Conservation (phyloP, 2,888 invertebrate species). For the Lysandra coridon region DNA sequence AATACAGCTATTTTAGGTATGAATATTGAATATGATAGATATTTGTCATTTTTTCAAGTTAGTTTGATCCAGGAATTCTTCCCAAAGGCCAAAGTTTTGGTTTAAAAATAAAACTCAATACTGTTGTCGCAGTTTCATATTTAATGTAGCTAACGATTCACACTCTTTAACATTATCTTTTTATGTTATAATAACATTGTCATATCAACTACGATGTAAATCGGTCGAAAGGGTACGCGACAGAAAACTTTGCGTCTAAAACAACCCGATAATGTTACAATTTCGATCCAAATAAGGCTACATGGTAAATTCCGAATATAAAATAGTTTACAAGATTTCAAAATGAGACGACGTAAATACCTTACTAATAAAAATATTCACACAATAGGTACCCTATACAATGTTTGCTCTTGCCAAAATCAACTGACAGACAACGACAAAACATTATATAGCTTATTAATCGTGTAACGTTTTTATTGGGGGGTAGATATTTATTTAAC, state of each 20-base stretch:
- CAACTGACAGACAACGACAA: too few species aligned
- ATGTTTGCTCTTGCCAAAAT: too few species aligned
- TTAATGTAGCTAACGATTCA: slow-evolving; percentile 52
- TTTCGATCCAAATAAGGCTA: slow-evolving; percentile 15
- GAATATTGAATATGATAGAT: too few species aligned
- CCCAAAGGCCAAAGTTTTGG: neutral
- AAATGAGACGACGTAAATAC: neutral
- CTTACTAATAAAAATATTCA: neutral
- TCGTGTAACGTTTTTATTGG: neutral
- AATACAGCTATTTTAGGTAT: too few species aligned
- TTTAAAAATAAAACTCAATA: slow-evolving; percentile 26
- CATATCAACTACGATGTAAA: slow-evolving; percentile 19
- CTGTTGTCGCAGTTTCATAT: slow-evolving; percentile 31
- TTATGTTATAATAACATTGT: slow-evolving; percentile 37
- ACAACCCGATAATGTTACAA: slow-evolving; percentile 13
- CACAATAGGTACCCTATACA: neutral
- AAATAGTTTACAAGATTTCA: slow-evolving; percentile 13
- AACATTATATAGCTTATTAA: too few species aligned
- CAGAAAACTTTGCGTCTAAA: neutral
- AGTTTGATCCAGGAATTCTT: too few species aligned
- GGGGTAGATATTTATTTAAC: neutral
- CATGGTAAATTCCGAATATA: slow-evolving; percentile 22
- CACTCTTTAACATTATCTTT: slow-evolving; percentile 72
- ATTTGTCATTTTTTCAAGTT: too few species aligned
- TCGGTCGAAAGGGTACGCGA: neutral